Evolutionary conservation across 2,797 vertebrate species (phyloP).

Genomic region (Gymnopithys bicolor): DNA sequence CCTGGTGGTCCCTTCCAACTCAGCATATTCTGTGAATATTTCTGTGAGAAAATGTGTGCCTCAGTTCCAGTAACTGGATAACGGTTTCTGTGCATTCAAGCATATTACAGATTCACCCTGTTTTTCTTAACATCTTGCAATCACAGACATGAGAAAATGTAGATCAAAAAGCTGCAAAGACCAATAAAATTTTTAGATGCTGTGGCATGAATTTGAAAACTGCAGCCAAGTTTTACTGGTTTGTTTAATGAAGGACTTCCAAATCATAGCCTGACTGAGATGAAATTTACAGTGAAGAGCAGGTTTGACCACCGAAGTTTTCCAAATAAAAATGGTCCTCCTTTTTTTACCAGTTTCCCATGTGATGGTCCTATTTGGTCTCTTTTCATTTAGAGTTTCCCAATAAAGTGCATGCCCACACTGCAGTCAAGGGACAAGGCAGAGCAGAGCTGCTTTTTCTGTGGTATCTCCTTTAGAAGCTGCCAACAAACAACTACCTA

Average conservation of each 20-base stretch:
- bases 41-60: background rate
- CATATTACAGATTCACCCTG: background rate
- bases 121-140: background rate
- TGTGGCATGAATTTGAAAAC: background rate
- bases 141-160: background rate
- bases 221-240: background rate
- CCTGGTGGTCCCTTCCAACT: background rate
- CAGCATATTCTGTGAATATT: background rate
- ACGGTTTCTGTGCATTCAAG: background rate
- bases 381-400: background rate
- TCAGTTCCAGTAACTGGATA: background rate
- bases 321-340: background rate
- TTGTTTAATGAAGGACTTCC: background rate
- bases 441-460: background rate
- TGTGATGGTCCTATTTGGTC: background rate
- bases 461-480: background rate
- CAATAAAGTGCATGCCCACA: background rate
- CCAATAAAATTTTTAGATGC: background rate
- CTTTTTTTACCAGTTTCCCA: background rate
- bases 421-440: background rate
- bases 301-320: background rate
- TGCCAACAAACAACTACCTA: background rate
- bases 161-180: background rate
- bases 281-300: background rate
- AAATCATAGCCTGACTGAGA: background rate